phyloP scores from a whole-genome alignment of 2,797 vertebrate genomes.

The Acanthornis magna region DNA sequence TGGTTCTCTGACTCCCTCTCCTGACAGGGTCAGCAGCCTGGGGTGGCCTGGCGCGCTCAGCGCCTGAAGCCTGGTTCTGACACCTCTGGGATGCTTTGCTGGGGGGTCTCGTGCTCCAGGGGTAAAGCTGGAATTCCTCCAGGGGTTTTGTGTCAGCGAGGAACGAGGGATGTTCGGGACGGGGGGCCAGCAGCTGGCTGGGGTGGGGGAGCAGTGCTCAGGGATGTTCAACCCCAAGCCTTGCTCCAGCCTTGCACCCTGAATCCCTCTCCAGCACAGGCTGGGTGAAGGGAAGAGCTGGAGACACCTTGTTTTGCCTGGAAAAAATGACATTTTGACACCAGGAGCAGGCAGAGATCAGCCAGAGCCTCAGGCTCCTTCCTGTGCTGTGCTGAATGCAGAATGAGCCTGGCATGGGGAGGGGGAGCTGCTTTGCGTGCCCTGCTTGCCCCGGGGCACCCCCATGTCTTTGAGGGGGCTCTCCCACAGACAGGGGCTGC shows the following conservation, averaged over 20 bases:
- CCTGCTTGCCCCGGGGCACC: background rate
- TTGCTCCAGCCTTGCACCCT: background rate
- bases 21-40: background rate
- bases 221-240: background rate
- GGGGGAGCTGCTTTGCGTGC: background rate
- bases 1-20: background rate
- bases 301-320: background rate
- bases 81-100: background rate
- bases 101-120: background rate
- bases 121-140: background rate
- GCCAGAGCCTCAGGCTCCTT: constrained; percentile 1
- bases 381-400: background rate
- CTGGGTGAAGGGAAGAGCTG: background rate
- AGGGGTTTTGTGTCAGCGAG: background rate
- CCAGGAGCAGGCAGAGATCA: background rate
- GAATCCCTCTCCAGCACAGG: fast-evolving
- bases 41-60: background rate
- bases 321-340: constrained; percentile 28
- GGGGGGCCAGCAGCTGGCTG: fast-evolving
- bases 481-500: background rate
- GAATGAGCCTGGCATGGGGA: background rate
- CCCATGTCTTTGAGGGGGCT: background rate
- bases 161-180: fast-evolving
- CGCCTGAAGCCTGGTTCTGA: background rate
- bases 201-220: background rate